A percentile compares a stretch with the other conserved stretches of the same genome.
Evolutionary conservation across 2,113 vertebrate genomes (phyloP).

Genomic region (Setophaga coronata): DNA sequence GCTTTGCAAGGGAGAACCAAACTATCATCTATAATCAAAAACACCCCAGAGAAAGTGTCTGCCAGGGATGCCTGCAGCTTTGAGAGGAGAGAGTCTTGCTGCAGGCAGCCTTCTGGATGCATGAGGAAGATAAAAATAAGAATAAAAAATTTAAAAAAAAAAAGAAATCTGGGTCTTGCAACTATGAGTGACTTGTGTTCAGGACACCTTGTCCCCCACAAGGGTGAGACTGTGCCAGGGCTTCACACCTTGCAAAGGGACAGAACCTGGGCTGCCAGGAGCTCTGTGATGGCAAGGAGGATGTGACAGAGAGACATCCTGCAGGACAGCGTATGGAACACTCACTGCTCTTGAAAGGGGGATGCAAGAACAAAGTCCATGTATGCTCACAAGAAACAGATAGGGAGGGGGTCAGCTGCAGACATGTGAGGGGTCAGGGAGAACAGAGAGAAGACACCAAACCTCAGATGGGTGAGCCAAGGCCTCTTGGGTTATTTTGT

Average conservation of each 20-base stretch:
- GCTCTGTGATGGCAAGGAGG: neutral
- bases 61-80: neutral
- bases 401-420: neutral
- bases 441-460: neutral
- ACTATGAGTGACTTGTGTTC: no score
- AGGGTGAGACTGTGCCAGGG: neutral
- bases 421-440: accelerated
- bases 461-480: neutral
- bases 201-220: no score
- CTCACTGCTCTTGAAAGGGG: neutral
- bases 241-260: neutral
- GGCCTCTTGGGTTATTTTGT: neutral
- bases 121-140: neutral
- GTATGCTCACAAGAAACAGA: neutral
- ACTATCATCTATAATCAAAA: no score
- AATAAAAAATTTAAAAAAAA: neutral
- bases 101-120: neutral
- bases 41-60: neutral
- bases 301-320: neutral
- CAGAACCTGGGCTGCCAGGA: neutral
- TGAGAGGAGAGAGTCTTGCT: neutral
- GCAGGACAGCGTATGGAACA: neutral
- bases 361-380: neutral
- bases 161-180: no score
- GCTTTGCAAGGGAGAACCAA: neutral